A percentile compares a stretch with the other conserved stretches of the same genome.
Conservation (phyloP, 2,113 vertebrate species). For the Macrotus californicus region DNA sequence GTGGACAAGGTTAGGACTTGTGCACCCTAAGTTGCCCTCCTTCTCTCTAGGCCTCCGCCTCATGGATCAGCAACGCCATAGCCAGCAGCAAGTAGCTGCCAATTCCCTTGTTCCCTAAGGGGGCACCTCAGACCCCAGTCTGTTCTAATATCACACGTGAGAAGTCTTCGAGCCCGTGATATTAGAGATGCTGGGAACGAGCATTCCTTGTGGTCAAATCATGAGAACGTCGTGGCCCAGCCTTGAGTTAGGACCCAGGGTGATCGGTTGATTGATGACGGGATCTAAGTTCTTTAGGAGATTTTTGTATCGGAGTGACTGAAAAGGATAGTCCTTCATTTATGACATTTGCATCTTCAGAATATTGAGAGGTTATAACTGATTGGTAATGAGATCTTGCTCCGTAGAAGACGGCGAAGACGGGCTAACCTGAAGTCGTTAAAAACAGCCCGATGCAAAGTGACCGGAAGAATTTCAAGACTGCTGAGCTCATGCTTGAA, state of each 20-base stretch:
- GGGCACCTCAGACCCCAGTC: neutral
- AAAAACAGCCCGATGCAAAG: neutral
- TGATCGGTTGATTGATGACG: neutral
- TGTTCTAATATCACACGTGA: neutral
- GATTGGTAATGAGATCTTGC: neutral
- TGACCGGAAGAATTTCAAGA: neutral
- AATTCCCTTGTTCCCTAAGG: neutral
- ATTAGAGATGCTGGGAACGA: neutral
- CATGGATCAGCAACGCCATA: neutral
- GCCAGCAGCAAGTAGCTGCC: neutral
- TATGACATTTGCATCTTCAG: neutral
- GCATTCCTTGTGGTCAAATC: neutral
- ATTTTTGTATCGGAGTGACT: neutral
- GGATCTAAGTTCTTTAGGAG: neutral
- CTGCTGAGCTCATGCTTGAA: neutral
- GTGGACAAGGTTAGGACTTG: too few relatives aligned
- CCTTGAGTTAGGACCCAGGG: neutral
- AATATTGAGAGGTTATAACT: neutral
- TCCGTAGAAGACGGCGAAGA: neutral
- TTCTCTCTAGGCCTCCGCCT: neutral
- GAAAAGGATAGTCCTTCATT: neutral
- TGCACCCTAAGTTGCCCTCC: neutral
- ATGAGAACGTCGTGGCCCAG: neutral
- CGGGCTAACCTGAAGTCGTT: neutral
- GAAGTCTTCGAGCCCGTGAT: rapidly evolving